Evolutionary conservation across 2,113 vertebrate genomes (phyloP).

Genomic region (Labrus mixtus): DNA sequence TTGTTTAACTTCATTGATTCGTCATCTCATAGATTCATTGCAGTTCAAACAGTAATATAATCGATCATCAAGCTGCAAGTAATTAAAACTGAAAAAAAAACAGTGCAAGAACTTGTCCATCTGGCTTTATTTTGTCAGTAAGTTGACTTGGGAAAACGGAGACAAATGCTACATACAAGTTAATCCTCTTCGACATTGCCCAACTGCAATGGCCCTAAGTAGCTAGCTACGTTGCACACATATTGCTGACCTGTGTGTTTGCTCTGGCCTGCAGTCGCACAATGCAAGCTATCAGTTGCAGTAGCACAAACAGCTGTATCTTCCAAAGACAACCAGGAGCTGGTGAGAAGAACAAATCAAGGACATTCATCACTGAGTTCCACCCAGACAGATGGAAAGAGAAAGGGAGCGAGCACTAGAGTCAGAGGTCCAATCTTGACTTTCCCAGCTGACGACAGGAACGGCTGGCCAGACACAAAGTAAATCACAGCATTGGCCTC

Average conservation of each 20-base stretch:
- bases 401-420: slow-evolving; percentile 11
- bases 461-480: not conserved
- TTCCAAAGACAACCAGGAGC: slow-evolving; percentile 53
- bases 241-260: slow-evolving; percentile 28
- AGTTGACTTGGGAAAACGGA: not conserved
- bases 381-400: slow-evolving; percentile 50
- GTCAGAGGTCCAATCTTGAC: slow-evolving; percentile 42
- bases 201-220: not conserved
- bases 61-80: too few species aligned
- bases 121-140: not conserved
- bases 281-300: slow-evolving; percentile 13
- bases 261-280: slow-evolving; percentile 12
- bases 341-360: slow-evolving; percentile 46
- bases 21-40: too few species aligned
- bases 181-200: not conserved
- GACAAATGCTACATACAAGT: not conserved
- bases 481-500: slow-evolving; percentile 9
- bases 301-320: slow-evolving; percentile 25
- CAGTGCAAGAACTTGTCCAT: not conserved
- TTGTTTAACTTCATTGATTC: too few species aligned
- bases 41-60: too few species aligned
- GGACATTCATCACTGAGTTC: slow-evolving; percentile 44
- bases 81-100: too few species aligned
- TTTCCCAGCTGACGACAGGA: slow-evolving; percentile 39
- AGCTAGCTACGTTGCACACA: not conserved